phyloP scores from a whole-genome alignment of 2,113 vertebrate species.

The Platysternon megacephalum region DNA sequence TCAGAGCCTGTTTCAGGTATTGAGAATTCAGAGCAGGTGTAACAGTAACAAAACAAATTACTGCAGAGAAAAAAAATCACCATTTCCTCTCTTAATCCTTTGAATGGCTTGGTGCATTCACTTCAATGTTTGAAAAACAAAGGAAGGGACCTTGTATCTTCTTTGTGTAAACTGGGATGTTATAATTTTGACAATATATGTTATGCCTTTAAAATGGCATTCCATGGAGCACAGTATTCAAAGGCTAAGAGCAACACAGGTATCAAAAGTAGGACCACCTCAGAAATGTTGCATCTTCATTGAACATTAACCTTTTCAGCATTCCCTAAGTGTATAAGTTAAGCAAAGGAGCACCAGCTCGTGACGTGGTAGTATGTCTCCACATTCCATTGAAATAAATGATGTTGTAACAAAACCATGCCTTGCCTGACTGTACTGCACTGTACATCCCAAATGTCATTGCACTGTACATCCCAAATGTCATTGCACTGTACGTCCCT shows the following conservation, averaged over 20 bases:
- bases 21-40: background rate
- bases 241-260: background rate
- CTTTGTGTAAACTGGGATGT: background rate
- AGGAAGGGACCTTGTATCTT: background rate
- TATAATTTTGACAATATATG: background rate
- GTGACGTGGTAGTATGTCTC: background rate
- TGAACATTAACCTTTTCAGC: background rate
- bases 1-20: background rate
- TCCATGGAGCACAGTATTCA: background rate
- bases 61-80: background rate
- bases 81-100: background rate
- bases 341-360: background rate
- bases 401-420: background rate
- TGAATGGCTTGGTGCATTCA: background rate
- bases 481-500: background rate
- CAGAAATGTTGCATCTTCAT: background rate
- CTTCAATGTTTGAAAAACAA: background rate
- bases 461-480: background rate
- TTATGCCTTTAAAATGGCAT: background rate
- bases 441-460: background rate
- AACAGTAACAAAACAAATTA: background rate
- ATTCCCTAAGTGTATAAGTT: background rate
- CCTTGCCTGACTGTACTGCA: background rate
- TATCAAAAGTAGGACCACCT: background rate
- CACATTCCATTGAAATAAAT: background rate